Percentiles rank a stretch among this genome's conserved stretches.
These are phyloP conservation scores for Cephalopterus ornatus DNA, from an alignment of 2,113 vertebrate genomes.

Conservation along the genomic window DNA sequence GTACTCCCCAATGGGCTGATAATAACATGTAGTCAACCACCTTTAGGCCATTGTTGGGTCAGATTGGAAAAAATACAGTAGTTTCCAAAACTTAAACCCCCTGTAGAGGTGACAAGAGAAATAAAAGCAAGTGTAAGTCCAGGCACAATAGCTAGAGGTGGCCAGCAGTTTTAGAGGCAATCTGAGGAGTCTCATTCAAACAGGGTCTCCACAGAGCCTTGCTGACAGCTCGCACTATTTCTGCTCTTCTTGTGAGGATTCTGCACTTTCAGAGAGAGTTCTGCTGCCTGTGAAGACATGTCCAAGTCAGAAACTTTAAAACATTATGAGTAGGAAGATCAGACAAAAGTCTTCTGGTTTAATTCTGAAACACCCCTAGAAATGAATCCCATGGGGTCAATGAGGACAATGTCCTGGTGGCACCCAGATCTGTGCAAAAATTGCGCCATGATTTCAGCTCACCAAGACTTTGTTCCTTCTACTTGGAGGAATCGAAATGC, in stretches of 20 bases:
- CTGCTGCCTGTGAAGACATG: background rate
- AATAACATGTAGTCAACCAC: background rate
- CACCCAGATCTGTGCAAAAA: background rate
- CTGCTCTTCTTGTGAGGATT: background rate
- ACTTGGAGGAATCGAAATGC: background rate
- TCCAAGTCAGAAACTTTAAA: background rate
- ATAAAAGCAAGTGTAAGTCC: background rate
- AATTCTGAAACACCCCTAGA: background rate
- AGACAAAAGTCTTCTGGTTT: background rate
- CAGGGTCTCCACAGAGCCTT: background rate
- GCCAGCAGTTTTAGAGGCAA: background rate
- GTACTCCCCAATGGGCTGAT: background rate
- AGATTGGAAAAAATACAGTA: background rate
- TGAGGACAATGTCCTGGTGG: background rate
- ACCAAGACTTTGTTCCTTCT: background rate
- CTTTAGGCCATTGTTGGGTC: background rate
- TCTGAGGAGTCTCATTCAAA: background rate
- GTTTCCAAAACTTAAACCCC: background rate
- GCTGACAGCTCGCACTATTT: background rate
- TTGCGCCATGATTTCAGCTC: accelerated
- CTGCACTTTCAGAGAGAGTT: background rate
- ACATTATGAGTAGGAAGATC: accelerated
- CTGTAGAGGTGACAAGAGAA: background rate
- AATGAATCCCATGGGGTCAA: background rate
- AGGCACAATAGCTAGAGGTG: background rate